Evolutionary conservation across 1,140 invertebrate species (phyloP).

Genomic region (Ostrea denselamellosa): DNA sequence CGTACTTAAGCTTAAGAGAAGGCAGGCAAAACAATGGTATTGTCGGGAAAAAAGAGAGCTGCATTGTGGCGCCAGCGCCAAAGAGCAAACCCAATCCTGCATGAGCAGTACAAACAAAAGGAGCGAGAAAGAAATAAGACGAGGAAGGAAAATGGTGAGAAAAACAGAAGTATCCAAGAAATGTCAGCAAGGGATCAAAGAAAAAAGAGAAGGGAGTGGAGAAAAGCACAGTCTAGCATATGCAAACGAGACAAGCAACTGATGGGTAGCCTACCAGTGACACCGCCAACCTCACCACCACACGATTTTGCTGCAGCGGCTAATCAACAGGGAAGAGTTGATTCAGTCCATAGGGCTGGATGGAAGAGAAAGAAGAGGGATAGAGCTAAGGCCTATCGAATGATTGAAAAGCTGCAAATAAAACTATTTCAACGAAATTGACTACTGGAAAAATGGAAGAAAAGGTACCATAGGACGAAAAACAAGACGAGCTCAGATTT

Average conservation of each 20-base stretch:
- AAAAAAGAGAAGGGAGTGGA: slow-evolving; percentile 12
- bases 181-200: background rate
- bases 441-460: background rate
- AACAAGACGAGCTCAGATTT: background rate
- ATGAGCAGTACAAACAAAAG: slow-evolving; percentile 43
- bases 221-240: slow-evolving; percentile 4
- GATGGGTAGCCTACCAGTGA: background rate
- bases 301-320: background rate
- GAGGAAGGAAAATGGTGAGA: background rate
- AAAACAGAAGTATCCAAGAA: background rate
- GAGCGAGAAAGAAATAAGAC: slow-evolving; percentile 43
- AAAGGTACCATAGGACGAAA: background rate
- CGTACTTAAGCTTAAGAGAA: background rate
- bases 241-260: slow-evolving; percentile 14
- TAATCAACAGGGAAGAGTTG: background rate
- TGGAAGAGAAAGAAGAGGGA: background rate
- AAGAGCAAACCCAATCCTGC: background rate
- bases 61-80: slow-evolving; percentile 36
- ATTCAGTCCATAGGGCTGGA: background rate
- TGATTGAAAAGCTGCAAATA: background rate
- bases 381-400: slow-evolving; percentile 41
- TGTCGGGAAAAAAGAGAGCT: slow-evolving; percentile 34
- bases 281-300: background rate
- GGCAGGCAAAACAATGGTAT: slow-evolving; percentile 37
- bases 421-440: background rate